Percentiles rank a stretch among this genome's conserved stretches.
phyloP scores from a whole-genome alignment of 2,113 vertebrate species.

The Arvicanthis niloticus region DNA sequence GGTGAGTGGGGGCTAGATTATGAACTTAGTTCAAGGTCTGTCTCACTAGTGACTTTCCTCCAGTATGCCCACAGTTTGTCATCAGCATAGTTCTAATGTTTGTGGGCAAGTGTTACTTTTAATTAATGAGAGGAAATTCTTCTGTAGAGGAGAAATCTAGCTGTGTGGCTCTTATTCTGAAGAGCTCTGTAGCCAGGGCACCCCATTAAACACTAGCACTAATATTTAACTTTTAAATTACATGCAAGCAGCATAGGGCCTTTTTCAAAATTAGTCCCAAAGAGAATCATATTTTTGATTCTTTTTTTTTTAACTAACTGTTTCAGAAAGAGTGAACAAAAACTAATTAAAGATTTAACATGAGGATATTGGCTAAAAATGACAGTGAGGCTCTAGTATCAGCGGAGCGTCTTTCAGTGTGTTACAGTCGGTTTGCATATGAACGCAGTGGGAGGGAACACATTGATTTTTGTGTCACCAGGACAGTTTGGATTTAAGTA shows the following conservation, averaged over 20 bases:
- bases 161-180: not conserved
- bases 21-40: not conserved
- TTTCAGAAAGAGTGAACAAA: not conserved
- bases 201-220: accelerated
- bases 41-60: accelerated
- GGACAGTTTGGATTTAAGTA: not conserved
- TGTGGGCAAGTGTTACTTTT: not conserved
- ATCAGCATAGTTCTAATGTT: accelerated
- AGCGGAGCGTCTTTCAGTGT: accelerated
- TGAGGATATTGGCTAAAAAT: not conserved
- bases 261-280: not conserved
- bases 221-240: not conserved
- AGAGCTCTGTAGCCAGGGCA: not conserved
- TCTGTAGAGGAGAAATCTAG: not conserved
- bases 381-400: accelerated
- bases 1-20: not conserved
- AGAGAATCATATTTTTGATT: not conserved
- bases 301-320: not conserved
- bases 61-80: accelerated
- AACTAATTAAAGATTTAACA: not conserved
- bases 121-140: not conserved
- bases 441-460: not conserved
- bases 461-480: not conserved
- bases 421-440: not conserved
- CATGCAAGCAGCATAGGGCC: not conserved